Percentiles rank a stretch among this genome's conserved stretches.
Conservation (phyloP, 2,113 vertebrate genomes). For the Antechinus flavipes region DNA sequence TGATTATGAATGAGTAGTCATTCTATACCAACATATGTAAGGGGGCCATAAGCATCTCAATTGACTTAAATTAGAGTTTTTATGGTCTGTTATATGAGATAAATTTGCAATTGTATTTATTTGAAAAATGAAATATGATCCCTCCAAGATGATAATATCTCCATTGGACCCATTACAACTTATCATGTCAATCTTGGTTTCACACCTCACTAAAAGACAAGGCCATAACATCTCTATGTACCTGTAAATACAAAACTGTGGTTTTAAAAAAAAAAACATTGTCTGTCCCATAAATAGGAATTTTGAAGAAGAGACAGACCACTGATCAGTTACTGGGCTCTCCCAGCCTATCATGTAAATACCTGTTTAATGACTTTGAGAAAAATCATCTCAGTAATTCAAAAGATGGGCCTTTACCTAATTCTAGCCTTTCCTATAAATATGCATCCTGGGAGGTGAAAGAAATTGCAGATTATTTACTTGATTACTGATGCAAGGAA, state of each 20-base stretch:
- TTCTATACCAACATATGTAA: background rate
- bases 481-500: constrained; percentile 80
- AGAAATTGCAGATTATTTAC: constrained; percentile 80
- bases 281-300: constrained; percentile 75
- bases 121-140: constrained; percentile 11
- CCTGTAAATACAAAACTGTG: constrained; percentile 68
- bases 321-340: constrained; percentile 75
- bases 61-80: background rate
- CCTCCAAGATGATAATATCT: background rate
- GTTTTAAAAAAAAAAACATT: constrained; percentile 66
- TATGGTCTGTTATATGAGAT: constrained; percentile 37
- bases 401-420: constrained; percentile 59
- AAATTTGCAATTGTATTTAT: constrained; percentile 13
- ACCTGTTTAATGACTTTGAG: constrained; percentile 76
- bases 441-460: constrained; percentile 71
- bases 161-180: background rate
- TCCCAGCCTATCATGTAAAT: constrained; percentile 78
- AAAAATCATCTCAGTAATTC: constrained; percentile 73
- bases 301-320: constrained; percentile 74
- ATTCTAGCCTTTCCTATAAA: constrained; percentile 57
- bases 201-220: background rate
- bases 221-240: constrained; percentile 32
- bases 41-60: background rate
- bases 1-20: background rate
- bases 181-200: constrained; percentile 27